phyloP scores from a whole-genome alignment of 2,888 invertebrate genomes.

The Drosophila paramelanica region DNA sequence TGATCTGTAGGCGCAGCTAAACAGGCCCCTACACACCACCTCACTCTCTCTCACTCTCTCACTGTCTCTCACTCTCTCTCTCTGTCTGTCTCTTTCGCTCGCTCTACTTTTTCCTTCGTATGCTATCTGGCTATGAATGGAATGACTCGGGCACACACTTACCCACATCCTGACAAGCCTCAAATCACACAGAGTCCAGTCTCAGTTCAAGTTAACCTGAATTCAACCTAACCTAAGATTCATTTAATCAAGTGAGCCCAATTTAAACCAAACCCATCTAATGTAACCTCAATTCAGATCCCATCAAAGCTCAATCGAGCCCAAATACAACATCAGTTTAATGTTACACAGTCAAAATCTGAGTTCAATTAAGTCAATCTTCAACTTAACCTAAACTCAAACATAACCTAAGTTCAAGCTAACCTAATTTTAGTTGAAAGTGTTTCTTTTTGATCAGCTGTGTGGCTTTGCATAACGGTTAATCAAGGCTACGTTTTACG shows the following conservation, averaged over 20 bases:
- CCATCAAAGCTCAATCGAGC: neutral
- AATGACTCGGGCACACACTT: neutral
- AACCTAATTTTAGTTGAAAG: conserved; percentile 8
- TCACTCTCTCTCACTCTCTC: conserved; percentile 21
- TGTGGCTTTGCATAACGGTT: conserved; percentile 33
- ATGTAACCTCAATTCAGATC: neutral
- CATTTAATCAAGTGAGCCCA: neutral
- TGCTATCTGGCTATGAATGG: neutral
- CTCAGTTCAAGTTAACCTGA: neutral
- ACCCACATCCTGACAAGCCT: neutral
- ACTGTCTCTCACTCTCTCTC: conserved; percentile 4
- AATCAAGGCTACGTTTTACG: conserved; percentile 53
- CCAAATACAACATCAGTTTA: neutral
- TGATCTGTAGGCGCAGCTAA: conserved; percentile 79
- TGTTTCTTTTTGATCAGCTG: conserved; percentile 17
- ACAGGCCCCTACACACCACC: conserved; percentile 42
- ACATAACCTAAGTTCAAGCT: neutral
- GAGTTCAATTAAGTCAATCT: neutral
- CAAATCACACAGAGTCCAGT: neutral
- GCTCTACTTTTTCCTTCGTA: neutral
- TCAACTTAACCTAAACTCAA: neutral
- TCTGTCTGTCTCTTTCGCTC: conserved; percentile 10
- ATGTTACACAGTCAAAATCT: neutral
- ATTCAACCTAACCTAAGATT: conserved; percentile 3
- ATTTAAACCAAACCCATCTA: neutral